Base-by-base conservation (phyloP, 2,113 vertebrate genomes). In the Corapipo altera region DNA sequence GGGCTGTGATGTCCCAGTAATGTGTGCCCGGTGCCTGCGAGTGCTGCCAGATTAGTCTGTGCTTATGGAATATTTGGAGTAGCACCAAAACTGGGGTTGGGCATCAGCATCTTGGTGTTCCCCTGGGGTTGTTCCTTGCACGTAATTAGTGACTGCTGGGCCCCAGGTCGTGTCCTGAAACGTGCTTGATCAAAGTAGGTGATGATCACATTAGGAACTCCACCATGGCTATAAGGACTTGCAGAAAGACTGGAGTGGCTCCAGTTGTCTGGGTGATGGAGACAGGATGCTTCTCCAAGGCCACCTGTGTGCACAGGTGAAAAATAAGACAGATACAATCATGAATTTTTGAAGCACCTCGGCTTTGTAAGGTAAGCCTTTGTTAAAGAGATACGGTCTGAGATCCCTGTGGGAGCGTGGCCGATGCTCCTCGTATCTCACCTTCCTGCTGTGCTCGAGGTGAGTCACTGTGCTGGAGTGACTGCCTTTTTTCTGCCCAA, bases 311-410 rank as follows among this genome's bases (percentile, higher is more conserved):
- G 69, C 3, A 15, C 85, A 78, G 66, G 76, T 93, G 77, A n/a
- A 93, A 96, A 89, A 41, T 61, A 57, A 85, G 89, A 46, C 89
- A 92, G 96, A 93, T 89, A 39, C 5, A 73, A 91, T 93, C 88
- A 84, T 89, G 83, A 89, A 84, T 95, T 96, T 94, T 95, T 91
- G 86, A 95, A 95, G 90, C 79, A 61, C 58, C 39, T 78, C 54
- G 80, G 73, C 88, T 92, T 89, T 69, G 80, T 93, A 92, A 89
- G 54, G 92, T 73, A 92, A 96, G 70, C 80, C 2, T 2, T 82
- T 87, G 85, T 88, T 95, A 89, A 76, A 61, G 91, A 92, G 92
- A 84, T 92, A 62, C 0, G 9, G 93, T 93, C 67, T 88, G 57
- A 1, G 52, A 80, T 79, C 51, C 26, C 69, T 27, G 16, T 39